These are phyloP conservation scores for Trichosurus vulpecula DNA, from an alignment of 2,797 vertebrate genomes.

Conservation along the genomic window DNA sequence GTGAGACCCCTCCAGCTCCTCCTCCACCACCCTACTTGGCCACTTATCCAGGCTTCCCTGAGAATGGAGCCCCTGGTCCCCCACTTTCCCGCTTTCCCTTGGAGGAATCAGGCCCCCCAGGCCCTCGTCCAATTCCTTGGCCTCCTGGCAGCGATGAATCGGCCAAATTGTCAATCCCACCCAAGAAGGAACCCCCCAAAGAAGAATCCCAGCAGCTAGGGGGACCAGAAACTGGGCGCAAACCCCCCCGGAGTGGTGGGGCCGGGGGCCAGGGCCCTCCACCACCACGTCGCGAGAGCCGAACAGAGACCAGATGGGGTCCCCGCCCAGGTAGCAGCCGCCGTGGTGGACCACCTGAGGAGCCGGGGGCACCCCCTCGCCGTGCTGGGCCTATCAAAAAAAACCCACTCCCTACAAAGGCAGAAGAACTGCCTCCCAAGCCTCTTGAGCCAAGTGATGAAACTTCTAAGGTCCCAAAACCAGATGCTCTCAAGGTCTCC, in stretches of 20 bases:
- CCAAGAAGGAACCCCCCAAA: conserved; percentile 84
- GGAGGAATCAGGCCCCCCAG: conserved; percentile 83
- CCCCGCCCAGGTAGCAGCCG: conserved; percentile 90
- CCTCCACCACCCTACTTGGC: conserved; percentile 87
- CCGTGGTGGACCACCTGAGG: conserved; percentile 81
- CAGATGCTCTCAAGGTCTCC: conserved; percentile 72
- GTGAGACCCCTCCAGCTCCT: conserved; percentile 91
- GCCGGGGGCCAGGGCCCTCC: conserved; percentile 65
- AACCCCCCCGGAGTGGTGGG: conserved; percentile 64
- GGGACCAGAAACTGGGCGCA: conserved; percentile 76
- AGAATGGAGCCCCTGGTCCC: conserved; percentile 82
- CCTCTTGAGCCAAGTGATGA: conserved; percentile 81
- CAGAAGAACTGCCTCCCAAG: conserved; percentile 72
- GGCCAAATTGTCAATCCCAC: conserved; percentile 80
- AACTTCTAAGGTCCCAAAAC: conserved; percentile 70
- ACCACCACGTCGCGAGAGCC: conserved; percentile 87
- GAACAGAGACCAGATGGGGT: conserved; percentile 95
- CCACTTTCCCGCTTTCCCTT: conserved; percentile 85
- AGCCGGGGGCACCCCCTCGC: conserved; percentile 78
- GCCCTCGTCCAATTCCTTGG: conserved; percentile 69
- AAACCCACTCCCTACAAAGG: conserved; percentile 84
- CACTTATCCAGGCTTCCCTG: conserved; percentile 82
- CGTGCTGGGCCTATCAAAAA: conserved; percentile 95
- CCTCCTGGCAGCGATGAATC: conserved; percentile 69
- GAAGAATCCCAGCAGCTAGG: conserved; percentile 80